These are phyloP conservation scores for Tauraco erythrolophus DNA, from an alignment of 2,113 vertebrate species.

Conservation along the genomic window DNA sequence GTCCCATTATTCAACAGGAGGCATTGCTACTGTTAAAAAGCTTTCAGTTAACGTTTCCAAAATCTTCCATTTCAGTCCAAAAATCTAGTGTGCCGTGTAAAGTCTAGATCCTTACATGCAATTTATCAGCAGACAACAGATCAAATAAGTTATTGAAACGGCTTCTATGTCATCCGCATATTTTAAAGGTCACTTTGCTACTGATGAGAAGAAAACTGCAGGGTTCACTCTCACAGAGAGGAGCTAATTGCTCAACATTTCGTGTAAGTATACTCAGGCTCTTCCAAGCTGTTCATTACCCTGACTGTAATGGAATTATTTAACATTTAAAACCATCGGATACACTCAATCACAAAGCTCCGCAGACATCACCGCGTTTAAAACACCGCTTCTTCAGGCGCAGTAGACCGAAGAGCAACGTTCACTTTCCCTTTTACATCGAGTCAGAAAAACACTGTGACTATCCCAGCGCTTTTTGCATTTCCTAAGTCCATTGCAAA, in stretches of 20 bases:
- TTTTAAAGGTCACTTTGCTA: slow-evolving; percentile 52
- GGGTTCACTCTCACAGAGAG: slow-evolving; percentile 13
- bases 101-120: background rate
- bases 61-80: background rate
- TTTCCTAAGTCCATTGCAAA: background rate
- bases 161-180: background rate
- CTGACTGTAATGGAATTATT: slow-evolving; percentile 46
- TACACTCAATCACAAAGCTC: slow-evolving; percentile 2
- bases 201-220: slow-evolving; percentile 30
- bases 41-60: background rate
- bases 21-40: background rate
- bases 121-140: slow-evolving; percentile 16
- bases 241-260: slow-evolving; percentile 58
- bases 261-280: slow-evolving; percentile 17
- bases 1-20: background rate
- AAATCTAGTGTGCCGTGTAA: background rate
- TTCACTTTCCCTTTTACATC: background rate
- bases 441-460: background rate
- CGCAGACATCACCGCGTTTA: background rate
- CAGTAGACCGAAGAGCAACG: background rate
- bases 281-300: slow-evolving; percentile 56
- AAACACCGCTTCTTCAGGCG: background rate
- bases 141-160: background rate
- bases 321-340: slow-evolving; percentile 50
- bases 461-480: background rate